These are phyloP conservation scores for Eospalax fontanierii DNA, from an alignment of 2,797 vertebrate species.

Conservation along the genomic window DNA sequence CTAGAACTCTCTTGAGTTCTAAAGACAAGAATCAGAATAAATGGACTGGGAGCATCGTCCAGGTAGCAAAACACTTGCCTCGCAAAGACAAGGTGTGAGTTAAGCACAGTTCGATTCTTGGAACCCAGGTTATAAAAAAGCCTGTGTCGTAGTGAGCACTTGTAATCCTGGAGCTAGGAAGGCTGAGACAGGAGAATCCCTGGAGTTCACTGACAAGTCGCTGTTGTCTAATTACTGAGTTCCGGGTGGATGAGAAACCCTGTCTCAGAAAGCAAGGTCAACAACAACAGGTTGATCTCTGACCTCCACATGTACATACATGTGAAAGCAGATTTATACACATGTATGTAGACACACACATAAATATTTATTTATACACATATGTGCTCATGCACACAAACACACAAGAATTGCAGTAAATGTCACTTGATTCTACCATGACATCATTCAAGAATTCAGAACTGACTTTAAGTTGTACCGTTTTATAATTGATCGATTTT, in stretches of 20 bases:
- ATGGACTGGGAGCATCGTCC: too few species aligned
- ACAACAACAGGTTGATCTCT: not conserved
- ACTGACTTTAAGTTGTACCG: not conserved
- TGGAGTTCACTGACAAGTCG: not conserved
- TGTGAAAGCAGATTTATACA: not conserved
- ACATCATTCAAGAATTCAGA: not conserved
- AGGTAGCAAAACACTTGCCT: not conserved
- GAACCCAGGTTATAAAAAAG: not conserved
- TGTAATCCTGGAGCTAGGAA: not conserved
- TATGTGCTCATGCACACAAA: not conserved
- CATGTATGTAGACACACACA: not conserved
- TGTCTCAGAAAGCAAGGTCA: not conserved
- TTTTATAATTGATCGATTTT: constrained; percentile 29
- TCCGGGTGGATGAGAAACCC: not conserved
- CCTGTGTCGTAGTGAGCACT: not conserved
- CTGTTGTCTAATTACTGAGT: not conserved
- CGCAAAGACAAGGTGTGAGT: not conserved
- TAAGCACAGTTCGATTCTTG: not conserved
- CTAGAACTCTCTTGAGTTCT: not conserved
- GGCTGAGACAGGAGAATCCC: not conserved
- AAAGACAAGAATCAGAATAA: not conserved
- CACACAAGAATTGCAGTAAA: not conserved
- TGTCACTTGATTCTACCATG: not conserved
- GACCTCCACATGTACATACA: not conserved
- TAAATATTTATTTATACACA: not conserved